phyloP scores from a whole-genome alignment of 1,140 invertebrate species.

The Platorchestia sp. region DNA sequence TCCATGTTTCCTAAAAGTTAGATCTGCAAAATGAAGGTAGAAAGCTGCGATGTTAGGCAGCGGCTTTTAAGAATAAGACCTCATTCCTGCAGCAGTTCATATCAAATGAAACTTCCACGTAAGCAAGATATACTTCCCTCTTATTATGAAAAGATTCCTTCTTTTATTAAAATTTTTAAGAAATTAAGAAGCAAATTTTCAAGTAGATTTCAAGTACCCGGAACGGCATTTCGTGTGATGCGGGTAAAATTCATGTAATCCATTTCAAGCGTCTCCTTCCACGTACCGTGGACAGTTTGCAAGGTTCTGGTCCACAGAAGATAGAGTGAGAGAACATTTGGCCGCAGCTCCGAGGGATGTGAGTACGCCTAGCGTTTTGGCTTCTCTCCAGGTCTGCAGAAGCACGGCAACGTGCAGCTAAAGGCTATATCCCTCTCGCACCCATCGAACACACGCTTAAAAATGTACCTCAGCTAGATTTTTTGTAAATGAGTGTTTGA shows the following conservation, averaged over 20 bases:
- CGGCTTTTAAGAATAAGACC: no score
- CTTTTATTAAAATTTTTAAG: not conserved
- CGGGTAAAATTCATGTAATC: not conserved
- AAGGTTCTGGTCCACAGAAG: not conserved
- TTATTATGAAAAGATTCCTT: not conserved
- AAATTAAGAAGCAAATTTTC: not conserved
- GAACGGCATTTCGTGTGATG: not conserved
- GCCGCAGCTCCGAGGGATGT: not conserved
- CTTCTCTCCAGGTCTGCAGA: constrained; percentile 22
- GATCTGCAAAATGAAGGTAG: no score
- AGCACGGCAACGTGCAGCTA: not conserved
- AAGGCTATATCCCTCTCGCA: not conserved
- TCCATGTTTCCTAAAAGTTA: no score
- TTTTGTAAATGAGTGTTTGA: not conserved
- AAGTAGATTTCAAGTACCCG: not conserved
- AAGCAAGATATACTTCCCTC: not conserved
- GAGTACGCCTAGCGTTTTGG: not conserved
- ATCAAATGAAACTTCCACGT: not conserved
- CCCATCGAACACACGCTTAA: not conserved
- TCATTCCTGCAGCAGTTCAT: no score
- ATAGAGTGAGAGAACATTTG: not conserved
- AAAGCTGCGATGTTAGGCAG: no score
- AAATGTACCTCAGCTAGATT: not conserved
- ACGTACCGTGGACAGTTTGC: not conserved
- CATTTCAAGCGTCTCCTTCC: not conserved